Conservation (phyloP, 1,140 invertebrate genomes). For the Drosophila ercepeae region DNA sequence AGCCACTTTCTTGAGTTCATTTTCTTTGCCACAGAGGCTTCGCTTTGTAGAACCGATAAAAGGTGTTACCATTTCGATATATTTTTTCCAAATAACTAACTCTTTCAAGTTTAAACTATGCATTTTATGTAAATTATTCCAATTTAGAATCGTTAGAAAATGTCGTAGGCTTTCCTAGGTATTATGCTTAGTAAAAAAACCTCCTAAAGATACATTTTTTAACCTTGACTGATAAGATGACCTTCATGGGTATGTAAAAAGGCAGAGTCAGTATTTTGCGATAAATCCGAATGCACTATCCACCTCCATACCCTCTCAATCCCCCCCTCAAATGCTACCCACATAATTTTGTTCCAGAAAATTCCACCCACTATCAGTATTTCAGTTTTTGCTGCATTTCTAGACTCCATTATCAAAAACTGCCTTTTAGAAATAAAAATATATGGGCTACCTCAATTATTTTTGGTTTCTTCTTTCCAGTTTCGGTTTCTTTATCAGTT, state of each 20-base stretch:
- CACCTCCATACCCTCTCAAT: not conserved
- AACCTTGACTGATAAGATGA: not conserved
- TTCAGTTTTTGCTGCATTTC: not conserved
- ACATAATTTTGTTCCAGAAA: slow-evolving; percentile 2
- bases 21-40: slow-evolving; percentile 2
- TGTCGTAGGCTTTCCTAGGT: no score
- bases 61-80: not conserved
- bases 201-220: no score
- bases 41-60: not conserved
- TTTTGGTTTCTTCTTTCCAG: not conserved
- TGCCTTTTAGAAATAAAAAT: not conserved
- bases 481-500: slow-evolving; percentile 14
- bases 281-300: not conserved
- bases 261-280: not conserved
- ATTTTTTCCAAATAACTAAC: no score
- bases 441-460: slow-evolving; percentile 1
- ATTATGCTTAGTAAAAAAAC: no score
- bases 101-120: no score
- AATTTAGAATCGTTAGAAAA: no score
- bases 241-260: not conserved
- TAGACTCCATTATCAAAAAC: slow-evolving; percentile 4
- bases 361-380: not conserved
- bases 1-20: slow-evolving; percentile 19
- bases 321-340: not conserved
- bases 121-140: no score